phyloP scores from a whole-genome alignment of 1,140 invertebrate species.

The Cotesia glomerata region DNA sequence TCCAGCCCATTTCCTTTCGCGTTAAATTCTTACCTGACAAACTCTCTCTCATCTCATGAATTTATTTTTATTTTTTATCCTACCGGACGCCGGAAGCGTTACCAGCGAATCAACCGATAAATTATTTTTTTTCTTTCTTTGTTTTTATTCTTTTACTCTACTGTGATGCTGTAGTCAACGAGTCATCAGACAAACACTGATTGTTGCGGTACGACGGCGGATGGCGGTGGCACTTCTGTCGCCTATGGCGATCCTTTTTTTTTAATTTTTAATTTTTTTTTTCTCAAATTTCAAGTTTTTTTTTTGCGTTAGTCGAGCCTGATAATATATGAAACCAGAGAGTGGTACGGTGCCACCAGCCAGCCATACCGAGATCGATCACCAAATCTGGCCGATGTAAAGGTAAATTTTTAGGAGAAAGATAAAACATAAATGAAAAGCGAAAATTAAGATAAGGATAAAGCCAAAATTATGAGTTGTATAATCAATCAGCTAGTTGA shows the following conservation, averaged over 20 bases:
- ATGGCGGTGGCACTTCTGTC: constrained; percentile 1
- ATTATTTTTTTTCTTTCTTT: constrained; percentile 14
- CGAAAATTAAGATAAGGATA: constrained; percentile 16
- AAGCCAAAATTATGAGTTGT: constrained; percentile 55
- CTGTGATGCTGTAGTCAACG: neutral
- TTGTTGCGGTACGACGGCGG: constrained; percentile 9
- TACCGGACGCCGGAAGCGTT: constrained; percentile 25
- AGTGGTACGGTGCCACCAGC: neutral
- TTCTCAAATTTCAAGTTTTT: neutral
- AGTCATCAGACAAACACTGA: constrained; percentile 18
- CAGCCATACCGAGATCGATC: neutral
- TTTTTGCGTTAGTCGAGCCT: neutral
- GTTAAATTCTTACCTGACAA: constrained; percentile 8
- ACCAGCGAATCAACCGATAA: constrained; percentile 23
- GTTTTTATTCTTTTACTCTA: neutral
- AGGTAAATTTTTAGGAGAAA: neutral
- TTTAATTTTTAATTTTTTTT: constrained; percentile 7
- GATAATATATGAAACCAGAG: neutral
- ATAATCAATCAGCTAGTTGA: constrained; percentile 58
- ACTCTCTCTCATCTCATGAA: constrained; percentile 4
- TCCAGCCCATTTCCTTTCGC: constrained; percentile 17
- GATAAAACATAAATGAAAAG: constrained; percentile 7
- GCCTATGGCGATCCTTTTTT: constrained; percentile 10
- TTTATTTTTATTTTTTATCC: constrained; percentile 4
- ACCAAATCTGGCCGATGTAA: neutral